These are phyloP conservation scores for Panurus biarmicus DNA, from an alignment of 2,113 vertebrate species.

Conservation along the genomic window DNA sequence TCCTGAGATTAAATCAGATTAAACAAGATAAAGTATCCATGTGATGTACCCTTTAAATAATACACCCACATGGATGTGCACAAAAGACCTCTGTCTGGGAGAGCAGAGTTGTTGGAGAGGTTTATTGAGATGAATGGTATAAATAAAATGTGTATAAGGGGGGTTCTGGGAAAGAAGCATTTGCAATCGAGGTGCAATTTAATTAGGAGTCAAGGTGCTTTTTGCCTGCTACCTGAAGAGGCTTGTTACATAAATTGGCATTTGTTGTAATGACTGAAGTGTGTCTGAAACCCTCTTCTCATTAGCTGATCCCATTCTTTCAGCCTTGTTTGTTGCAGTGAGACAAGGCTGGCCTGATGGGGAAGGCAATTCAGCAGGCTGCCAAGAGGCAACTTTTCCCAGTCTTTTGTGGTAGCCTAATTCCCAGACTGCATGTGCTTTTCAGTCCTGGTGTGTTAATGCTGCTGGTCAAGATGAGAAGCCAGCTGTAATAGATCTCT, in stretches of 20 bases:
- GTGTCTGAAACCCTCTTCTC: conserved; percentile 29
- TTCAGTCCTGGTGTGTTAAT: background rate
- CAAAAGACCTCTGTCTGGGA: conserved; percentile 45
- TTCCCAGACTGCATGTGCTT: background rate
- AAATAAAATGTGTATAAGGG: conserved; percentile 45
- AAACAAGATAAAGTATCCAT: conserved; percentile 57
- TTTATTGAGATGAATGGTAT: conserved; percentile 24
- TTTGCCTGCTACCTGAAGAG: conserved; percentile 49
- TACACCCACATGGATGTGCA: conserved; percentile 13
- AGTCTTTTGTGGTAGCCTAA: background rate
- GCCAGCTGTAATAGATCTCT: background rate
- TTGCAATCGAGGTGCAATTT: conserved; percentile 32
- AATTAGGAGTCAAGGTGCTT: conserved; percentile 60
- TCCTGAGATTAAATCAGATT: conserved; percentile 64
- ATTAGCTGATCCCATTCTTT: conserved; percentile 35
- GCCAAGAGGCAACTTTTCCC: background rate
- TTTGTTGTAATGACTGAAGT: conserved; percentile 58
- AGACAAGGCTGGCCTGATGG: background rate
- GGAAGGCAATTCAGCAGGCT: background rate
- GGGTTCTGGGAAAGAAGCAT: conserved; percentile 16
- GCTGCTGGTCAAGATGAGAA: background rate
- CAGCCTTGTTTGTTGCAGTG: conserved; percentile 9
- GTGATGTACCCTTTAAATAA: conserved; percentile 60
- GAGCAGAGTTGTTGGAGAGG: background rate
- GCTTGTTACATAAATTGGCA: conserved; percentile 51